These are phyloP conservation scores for Pterostichus niger DNA, from an alignment of 2,888 invertebrate genomes.

Conservation along the genomic window DNA sequence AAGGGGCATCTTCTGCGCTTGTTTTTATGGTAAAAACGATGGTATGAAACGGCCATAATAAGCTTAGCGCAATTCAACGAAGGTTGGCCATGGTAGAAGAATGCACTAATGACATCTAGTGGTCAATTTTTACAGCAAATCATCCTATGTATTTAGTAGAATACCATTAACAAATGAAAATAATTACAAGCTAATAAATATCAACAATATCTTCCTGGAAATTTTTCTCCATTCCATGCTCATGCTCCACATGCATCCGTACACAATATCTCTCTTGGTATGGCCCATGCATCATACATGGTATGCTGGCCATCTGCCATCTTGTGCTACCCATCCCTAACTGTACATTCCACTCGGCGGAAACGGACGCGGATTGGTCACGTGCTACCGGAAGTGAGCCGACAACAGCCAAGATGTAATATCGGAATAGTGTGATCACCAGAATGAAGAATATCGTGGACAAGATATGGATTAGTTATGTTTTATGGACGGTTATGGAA, in stretches of 20 bases:
- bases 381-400: conserved; percentile 46
- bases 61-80: too few species aligned
- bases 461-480: conserved; percentile 8
- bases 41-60: too few species aligned
- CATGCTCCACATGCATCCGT: not conserved
- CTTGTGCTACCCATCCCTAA: not conserved
- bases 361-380: conserved; percentile 55
- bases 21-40: too few species aligned
- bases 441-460: conserved; percentile 19
- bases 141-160: too few species aligned
- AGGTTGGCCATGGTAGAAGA: too few species aligned
- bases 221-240: not conserved
- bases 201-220: too few species aligned
- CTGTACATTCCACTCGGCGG: conserved; percentile 32
- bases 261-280: conserved; percentile 25
- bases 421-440: conserved; percentile 45
- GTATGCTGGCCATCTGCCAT: conserved; percentile 46
- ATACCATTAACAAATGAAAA: too few species aligned
- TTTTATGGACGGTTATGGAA: not conserved
- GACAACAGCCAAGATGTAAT: conserved; percentile 54
- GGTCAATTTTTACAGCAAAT: too few species aligned
- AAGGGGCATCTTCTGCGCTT: too few species aligned
- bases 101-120: too few species aligned
- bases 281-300: conserved; percentile 40
- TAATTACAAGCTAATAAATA: too few species aligned